Evolutionary conservation across 2,113 vertebrate species (phyloP).

Genomic region (Mesocricetus auratus): DNA sequence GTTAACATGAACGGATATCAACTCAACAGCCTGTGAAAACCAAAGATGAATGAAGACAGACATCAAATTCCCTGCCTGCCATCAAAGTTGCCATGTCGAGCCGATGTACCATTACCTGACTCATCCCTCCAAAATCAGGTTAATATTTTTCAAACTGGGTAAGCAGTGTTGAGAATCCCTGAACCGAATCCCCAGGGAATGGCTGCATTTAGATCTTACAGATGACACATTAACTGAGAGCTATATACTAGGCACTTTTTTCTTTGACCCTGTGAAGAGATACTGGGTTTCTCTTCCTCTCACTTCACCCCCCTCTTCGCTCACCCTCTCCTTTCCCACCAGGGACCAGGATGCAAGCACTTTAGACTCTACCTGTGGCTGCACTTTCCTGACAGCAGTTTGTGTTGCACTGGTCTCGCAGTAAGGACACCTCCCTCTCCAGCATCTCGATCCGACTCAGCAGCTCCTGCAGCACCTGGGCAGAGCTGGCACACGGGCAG

Average conservation of each 20-base stretch:
- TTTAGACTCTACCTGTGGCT: slow-evolving; percentile 91
- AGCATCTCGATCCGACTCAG: slow-evolving; percentile 96
- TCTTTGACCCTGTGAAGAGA: neutral
- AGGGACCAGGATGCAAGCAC: slow-evolving; percentile 49
- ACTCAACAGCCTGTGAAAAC: slow-evolving; percentile 68
- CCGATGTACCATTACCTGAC: slow-evolving; percentile 54
- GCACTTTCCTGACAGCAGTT: slow-evolving; percentile 94
- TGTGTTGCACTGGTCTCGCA: slow-evolving; percentile 93
- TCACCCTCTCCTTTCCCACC: slow-evolving; percentile 66
- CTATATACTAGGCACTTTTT: neutral
- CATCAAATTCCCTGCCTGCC: slow-evolving; percentile 64
- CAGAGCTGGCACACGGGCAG: slow-evolving; percentile 91
- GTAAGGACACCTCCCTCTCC: slow-evolving; percentile 96
- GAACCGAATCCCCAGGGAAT: neutral
- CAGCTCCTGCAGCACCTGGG: slow-evolving; percentile 93
- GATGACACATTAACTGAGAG: neutral
- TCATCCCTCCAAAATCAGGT: slow-evolving; percentile 63
- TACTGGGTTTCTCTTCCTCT: neutral
- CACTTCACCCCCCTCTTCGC: neutral
- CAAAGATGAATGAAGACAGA: slow-evolving; percentile 73
- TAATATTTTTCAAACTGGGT: slow-evolving; percentile 63
- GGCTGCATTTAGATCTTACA: slow-evolving; percentile 32
- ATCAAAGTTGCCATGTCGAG: slow-evolving; percentile 22
- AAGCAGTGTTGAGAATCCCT: neutral
- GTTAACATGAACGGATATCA: slow-evolving; percentile 70